Conservation (phyloP, 2,113 vertebrate genomes). For the Pseudopipra pipra region DNA sequence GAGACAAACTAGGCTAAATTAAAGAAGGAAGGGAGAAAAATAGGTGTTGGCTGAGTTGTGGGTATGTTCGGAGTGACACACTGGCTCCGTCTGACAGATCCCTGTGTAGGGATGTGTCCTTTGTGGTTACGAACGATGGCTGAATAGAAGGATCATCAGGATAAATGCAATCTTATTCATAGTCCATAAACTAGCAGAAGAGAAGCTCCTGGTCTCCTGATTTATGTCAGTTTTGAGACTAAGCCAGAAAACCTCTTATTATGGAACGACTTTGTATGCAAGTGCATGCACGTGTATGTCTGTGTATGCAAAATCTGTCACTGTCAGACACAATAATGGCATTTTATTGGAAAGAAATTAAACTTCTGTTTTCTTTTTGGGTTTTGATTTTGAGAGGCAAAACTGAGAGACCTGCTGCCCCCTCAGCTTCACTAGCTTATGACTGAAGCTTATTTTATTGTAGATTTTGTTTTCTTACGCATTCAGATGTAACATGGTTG, state of each 20-base stretch:
- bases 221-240: background rate
- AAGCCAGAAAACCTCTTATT: background rate
- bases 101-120: background rate
- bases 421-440: background rate
- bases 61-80: background rate
- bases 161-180: background rate
- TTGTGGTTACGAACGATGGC: background rate
- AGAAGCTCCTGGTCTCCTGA: background rate
- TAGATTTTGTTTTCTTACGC: background rate
- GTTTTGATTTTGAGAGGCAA: background rate
- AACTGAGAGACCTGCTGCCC: background rate
- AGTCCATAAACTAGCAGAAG: background rate
- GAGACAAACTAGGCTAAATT: background rate
- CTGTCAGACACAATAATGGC: slow-evolving; percentile 6
- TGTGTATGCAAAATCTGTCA: background rate
- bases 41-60: background rate
- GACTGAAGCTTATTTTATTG: background rate
- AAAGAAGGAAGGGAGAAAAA: background rate
- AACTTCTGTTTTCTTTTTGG: background rate
- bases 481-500: background rate
- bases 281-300: background rate
- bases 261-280: background rate
- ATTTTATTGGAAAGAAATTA: background rate
- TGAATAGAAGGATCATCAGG: background rate
- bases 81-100: background rate